phyloP scores from a whole-genome alignment of 2,113 vertebrate genomes.

The Glaucidium brasilianum region DNA sequence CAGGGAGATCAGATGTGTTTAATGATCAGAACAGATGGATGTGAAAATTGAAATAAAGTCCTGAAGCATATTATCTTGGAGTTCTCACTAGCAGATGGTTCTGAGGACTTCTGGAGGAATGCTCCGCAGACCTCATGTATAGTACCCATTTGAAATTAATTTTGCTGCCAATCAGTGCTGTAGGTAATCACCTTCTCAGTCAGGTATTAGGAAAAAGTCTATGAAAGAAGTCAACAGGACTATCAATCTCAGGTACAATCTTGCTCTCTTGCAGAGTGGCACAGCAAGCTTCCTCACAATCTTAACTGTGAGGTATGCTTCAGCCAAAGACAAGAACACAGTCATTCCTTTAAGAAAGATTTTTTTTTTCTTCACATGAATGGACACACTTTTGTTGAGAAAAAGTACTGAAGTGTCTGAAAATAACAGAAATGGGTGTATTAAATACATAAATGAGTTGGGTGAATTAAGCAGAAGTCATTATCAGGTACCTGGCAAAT shows the following conservation, averaged over 20 bases:
- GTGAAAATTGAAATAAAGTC: constrained; percentile 42
- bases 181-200: not conserved
- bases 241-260: not conserved
- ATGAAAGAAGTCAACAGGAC: not conserved
- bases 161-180: not conserved
- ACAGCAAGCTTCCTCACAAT: not conserved
- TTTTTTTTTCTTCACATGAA: not conserved
- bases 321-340: not conserved
- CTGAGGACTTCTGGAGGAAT: not conserved
- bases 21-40: constrained; percentile 47
- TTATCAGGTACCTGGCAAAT: not conserved
- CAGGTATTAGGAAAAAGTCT: not conserved
- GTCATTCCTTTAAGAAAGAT: not conserved
- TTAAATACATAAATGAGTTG: not conserved
- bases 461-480: not conserved
- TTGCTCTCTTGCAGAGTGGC: not conserved
- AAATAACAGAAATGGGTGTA: not conserved
- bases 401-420: not conserved
- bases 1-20: constrained; percentile 32
- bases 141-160: not conserved
- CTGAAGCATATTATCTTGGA: constrained; percentile 23
- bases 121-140: not conserved
- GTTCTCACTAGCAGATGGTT: constrained; percentile 24
- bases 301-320: not conserved
- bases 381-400: not conserved